Evolutionary conservation across 2,113 vertebrate genomes (phyloP).

Genomic region (Sander lucioperca): DNA sequence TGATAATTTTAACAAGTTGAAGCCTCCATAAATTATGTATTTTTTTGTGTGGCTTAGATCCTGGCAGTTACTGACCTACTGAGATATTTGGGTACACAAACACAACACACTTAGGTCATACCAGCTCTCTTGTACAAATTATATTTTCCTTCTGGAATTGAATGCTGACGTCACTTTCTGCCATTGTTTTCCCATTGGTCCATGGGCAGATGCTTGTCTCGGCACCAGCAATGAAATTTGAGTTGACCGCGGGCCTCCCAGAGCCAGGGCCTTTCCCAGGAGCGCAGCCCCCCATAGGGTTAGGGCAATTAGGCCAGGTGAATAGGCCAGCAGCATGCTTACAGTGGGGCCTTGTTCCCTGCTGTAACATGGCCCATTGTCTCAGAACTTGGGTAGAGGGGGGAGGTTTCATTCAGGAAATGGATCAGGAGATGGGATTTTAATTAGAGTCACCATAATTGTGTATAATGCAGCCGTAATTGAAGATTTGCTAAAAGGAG

Average conservation of each 20-base stretch:
- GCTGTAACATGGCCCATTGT: constrained; percentile 76
- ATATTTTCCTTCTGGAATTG: constrained; percentile 14
- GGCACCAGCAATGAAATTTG: constrained; percentile 56
- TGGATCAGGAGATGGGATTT: constrained; percentile 73
- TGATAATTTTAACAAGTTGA: constrained; percentile 65
- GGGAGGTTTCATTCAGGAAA: constrained; percentile 79
- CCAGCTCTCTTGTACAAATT: constrained; percentile 2
- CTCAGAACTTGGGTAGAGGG: constrained; percentile 49
- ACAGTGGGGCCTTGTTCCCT: constrained; percentile 85
- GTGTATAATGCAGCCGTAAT: constrained; percentile 79
- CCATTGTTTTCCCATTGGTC: constrained; percentile 27
- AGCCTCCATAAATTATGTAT: constrained; percentile 36
- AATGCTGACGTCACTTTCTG: constrained; percentile 37
- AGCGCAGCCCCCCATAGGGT: constrained; percentile 69
- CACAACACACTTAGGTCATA: constrained; percentile 10
- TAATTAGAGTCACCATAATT: constrained; percentile 81
- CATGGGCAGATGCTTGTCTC: constrained; percentile 29
- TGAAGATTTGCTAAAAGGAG: constrained; percentile 70
- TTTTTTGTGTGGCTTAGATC: constrained; percentile 23
- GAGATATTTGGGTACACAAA: constrained; percentile 12
- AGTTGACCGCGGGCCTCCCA: constrained; percentile 56
- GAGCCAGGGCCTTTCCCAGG: constrained; percentile 72
- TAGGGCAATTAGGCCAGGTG: constrained; percentile 85
- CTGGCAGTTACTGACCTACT: constrained; percentile 16
- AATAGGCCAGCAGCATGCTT: constrained; percentile 80